Conservation (phyloP, 2,113 vertebrate species). For the Pithys albifrons region DNA sequence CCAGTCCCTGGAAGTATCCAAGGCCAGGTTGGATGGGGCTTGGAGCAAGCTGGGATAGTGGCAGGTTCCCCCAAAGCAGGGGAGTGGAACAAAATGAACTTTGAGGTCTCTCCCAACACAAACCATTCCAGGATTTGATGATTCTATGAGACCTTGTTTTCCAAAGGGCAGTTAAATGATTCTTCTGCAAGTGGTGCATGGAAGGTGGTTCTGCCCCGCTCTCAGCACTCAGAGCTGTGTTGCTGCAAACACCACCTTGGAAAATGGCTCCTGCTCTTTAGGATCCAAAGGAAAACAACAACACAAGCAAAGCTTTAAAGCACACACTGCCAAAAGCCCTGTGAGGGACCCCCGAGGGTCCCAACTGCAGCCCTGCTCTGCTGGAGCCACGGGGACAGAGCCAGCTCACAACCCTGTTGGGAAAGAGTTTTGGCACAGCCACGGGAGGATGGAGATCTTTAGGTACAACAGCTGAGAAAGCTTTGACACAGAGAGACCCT, state of each 20-base stretch:
- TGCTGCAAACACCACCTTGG: rapidly evolving
- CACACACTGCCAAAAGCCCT: neutral
- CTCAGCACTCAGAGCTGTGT: neutral
- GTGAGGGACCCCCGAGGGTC: neutral
- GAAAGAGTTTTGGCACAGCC: neutral
- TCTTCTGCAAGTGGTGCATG: neutral
- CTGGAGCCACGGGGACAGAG: neutral
- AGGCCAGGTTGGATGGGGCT: neutral
- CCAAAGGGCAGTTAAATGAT: rapidly evolving
- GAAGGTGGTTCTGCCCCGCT: rapidly evolving
- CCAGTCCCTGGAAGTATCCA: neutral
- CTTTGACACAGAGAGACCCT: conserved; percentile 18
- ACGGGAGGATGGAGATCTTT: neutral
- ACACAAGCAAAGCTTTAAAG: neutral
- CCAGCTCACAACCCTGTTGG: neutral
- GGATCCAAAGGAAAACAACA: neutral
- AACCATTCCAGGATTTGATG: too few species aligned
- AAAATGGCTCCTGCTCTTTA: neutral
- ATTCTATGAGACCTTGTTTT: neutral
- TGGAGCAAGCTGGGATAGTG: neutral
- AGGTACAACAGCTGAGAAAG: conserved; percentile 55
- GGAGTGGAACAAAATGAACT: neutral
- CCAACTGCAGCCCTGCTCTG: rapidly evolving
- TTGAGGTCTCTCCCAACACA: neutral
- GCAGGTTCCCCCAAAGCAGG: neutral